Base-by-base conservation (phyloP, 2,797 vertebrate species). In the Gallinago nigripennis region DNA sequence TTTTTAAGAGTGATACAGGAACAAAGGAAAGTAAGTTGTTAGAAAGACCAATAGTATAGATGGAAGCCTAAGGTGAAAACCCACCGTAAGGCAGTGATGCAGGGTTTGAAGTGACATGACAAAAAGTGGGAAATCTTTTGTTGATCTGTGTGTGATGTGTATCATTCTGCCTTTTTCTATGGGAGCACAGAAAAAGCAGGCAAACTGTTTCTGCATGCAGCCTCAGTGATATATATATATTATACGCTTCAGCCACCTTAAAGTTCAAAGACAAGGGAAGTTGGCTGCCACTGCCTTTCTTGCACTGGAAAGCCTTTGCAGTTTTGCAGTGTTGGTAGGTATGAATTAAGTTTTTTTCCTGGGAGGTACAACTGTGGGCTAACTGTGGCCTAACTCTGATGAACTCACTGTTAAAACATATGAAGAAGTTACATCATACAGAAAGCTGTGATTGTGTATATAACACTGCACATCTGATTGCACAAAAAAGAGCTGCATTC, bases 401-500 rank as follows among this genome's bases (percentile, higher is more conserved):
- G 86, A 96, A 85, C 56, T 58, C 84, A 81, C 35, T 61, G 12
- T 63, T 94, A 85, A 84, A 91, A 73, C 46, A 71, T 33, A 95
- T 78, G 50, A 88, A 92, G 33, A 90, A 33, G 4, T 54, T 77
- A 64, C 41, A 46, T 48, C 17, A 25, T 33, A 43, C 6, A 83
- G 64, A 87, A 92, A 19, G 5, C 39, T 88, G 4, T 45, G 19
- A 63, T 87, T 7, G 4, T 61, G 18, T 7, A 33, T 37, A 41
- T 39, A 88, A 48, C 35, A 77, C 71, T 71, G 33, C 24, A 37
- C 15, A 43, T 65, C 69, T 83, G 73, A 50, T 54, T 82, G 5
- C 43, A 51, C 17, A 64, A 83, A 90, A 84, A 56, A 66, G 8
- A 35, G 16, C 28, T 77, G 8, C 33, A 50, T 71, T 87, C 37